A percentile compares a stretch with the other conserved stretches of the same genome.
These are phyloP conservation scores for Blastobasis lacticolella DNA, from an alignment of 2,888 invertebrate genomes.

Conservation along the genomic window DNA sequence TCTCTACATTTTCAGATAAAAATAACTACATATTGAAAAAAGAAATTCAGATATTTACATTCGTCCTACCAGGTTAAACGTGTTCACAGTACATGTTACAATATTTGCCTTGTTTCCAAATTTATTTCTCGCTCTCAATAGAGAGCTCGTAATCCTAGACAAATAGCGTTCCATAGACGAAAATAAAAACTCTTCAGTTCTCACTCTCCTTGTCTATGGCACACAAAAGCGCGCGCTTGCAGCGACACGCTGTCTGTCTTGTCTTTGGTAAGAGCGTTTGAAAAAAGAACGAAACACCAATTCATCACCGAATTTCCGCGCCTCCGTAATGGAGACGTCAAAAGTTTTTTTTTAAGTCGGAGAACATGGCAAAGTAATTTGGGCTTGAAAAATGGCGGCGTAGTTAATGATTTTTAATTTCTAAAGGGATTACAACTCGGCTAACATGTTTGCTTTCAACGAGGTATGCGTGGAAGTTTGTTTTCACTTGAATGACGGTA, in stretches of 20 bases:
- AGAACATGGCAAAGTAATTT: slow-evolving; percentile 27
- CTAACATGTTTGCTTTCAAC: slow-evolving; percentile 27
- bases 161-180: slow-evolving; percentile 9
- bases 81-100: too few species aligned
- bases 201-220: slow-evolving; percentile 36
- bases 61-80: too few species aligned
- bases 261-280: slow-evolving; percentile 30
- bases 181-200: slow-evolving; percentile 28
- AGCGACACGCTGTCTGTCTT: slow-evolving; percentile 49
- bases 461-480: slow-evolving; percentile 18
- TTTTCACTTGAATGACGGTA: slow-evolving; percentile 19
- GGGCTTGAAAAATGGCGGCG: slow-evolving; percentile 29
- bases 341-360: slow-evolving; percentile 10
- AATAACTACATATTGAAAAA: too few species aligned
- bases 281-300: slow-evolving; percentile 22
- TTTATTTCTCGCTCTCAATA: too few species aligned
- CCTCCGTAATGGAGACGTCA: slow-evolving; percentile 9
- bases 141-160: slow-evolving; percentile 16
- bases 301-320: slow-evolving; percentile 36
- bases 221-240: slow-evolving; percentile 35
- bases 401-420: slow-evolving; percentile 50
- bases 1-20: slow-evolving; percentile 5
- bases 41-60: too few species aligned
- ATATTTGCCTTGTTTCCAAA: too few species aligned
- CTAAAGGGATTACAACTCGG: slow-evolving; percentile 49